These are phyloP conservation scores for Drosophila anomelani DNA, from an alignment of 2,888 invertebrate genomes.

Conservation along the genomic window DNA sequence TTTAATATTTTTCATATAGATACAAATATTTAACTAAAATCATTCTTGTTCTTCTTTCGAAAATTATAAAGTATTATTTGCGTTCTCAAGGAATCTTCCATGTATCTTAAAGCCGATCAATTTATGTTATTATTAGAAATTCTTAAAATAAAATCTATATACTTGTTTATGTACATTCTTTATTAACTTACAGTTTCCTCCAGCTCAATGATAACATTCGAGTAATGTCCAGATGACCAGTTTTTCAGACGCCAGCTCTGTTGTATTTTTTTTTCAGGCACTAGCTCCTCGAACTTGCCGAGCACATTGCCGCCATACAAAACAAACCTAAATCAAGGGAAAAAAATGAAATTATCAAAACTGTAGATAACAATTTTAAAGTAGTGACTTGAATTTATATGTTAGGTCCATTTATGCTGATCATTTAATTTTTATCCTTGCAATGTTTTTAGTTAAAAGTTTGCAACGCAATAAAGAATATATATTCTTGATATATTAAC, in stretches of 20 bases:
- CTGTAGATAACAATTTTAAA: neutral
- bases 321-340: constrained; percentile 87
- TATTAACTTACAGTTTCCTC: constrained; percentile 89
- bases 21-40: no score
- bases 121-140: neutral
- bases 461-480: no score
- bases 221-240: constrained; percentile 97
- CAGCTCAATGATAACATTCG: constrained; percentile 93
- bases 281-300: constrained; percentile 94
- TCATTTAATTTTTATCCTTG: neutral
- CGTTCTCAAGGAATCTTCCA: neutral
- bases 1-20: no score
- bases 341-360: neutral
- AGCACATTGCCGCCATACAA: constrained; percentile 96
- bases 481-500: no score
- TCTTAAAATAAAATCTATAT: neutral
- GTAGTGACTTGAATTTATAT: neutral
- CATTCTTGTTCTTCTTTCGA: no score
- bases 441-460: neutral
- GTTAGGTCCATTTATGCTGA: neutral
- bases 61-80: neutral
- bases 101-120: neutral
- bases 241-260: constrained; percentile 97
- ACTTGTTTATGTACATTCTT: neutral
- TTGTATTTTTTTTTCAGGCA: constrained; percentile 92